Base-by-base conservation (phyloP, 1,140 invertebrate genomes). In the Polyergus mexicanus region DNA sequence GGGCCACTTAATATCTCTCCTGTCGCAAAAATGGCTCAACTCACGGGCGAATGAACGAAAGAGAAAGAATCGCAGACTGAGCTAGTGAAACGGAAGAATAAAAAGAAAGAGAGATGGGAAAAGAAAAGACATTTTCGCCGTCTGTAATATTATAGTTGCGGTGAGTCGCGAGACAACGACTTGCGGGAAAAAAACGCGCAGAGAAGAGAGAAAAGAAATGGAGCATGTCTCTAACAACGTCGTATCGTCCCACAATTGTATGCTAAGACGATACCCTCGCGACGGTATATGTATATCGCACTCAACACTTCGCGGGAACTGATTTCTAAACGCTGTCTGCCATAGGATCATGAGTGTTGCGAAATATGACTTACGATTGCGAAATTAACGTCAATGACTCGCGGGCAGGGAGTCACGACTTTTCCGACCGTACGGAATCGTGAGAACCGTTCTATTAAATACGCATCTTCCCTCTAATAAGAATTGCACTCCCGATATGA, bases 231-330 rank as follows among this genome's bases (percentile, higher is more conserved):
- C 74, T 86, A 89, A 74, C 72, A 89, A 87, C 87, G 38, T 60
- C 25, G 22, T 60, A 38, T 71, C 51, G 66, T 92, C 90, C 84
- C 89, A 91, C 90, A 75, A 94, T 93, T 93, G 91, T 94, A 92
- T 92, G 91, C 88, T 92, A 92, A 93, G 85, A 16, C 78, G 63
- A 78, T 65, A 72, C 47, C 25, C 7, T 66, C 76, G 35, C 62
- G 76, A 51, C 47, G 32, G 16, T 32, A 19, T 13, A 51, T 71
- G 16, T 22, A 51, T 71, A 22, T 22, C 28, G 47, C 47, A 83
- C 56, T 38, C 54, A 62, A 51, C 68, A 72, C 80, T 87, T 63
- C 16, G 68, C 88, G 89, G 81, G 84, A 89, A 74, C 8, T 32
- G 25, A 76, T 63, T 56, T 77, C 81, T 69, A 89, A 88, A 88